Evolutionary conservation across 2,888 invertebrate genomes (phyloP).

Genomic region (Leptinotarsa haldemani): DNA sequence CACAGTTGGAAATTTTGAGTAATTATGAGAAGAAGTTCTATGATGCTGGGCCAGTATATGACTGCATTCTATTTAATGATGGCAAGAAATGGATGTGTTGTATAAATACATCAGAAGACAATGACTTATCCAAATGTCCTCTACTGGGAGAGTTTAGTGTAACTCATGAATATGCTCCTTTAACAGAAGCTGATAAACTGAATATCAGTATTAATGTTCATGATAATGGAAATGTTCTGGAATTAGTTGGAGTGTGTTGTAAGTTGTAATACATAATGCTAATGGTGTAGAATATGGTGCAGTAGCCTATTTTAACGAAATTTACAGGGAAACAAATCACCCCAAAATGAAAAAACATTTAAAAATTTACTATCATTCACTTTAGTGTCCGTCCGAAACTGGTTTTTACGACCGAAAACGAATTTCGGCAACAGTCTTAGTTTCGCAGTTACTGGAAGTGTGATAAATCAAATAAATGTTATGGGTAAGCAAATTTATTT

Average conservation of each 20-base stretch:
- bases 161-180: slow-evolving; percentile 80
- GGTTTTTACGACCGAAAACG: no score
- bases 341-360: no score
- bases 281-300: no score
- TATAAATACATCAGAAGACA: slow-evolving; percentile 85
- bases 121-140: slow-evolving; percentile 82
- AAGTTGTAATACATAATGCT: slow-evolving; percentile 64
- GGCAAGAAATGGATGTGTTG: slow-evolving; percentile 91
- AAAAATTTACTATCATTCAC: no score
- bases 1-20: slow-evolving; percentile 84
- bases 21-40: slow-evolving; percentile 87
- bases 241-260: slow-evolving; percentile 96
- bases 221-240: slow-evolving; percentile 88
- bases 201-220: slow-evolving; percentile 93
- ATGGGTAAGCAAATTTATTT: no score
- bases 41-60: slow-evolving; percentile 90
- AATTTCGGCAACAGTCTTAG: no score
- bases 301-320: no score
- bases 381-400: no score
- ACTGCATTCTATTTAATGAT: slow-evolving; percentile 94
- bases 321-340: no score
- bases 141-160: slow-evolving; percentile 84
- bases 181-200: slow-evolving; percentile 83
- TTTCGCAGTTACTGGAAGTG: no score
- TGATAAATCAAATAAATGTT: no score